Base-by-base conservation (phyloP, 2,113 vertebrate species). In the Nannospalax galili region DNA sequence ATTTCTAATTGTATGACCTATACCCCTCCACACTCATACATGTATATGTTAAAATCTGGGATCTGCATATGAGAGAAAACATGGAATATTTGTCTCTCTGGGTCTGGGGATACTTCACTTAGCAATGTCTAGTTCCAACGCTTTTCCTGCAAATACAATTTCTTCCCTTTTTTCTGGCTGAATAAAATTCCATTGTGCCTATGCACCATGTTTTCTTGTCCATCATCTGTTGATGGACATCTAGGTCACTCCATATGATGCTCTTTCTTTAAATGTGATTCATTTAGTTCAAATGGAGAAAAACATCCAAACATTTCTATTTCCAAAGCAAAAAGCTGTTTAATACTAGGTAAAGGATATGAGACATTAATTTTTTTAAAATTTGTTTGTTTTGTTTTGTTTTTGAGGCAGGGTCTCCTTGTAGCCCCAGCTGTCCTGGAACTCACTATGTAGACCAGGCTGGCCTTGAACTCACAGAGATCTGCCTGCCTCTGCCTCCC, bases 301-400 rank as follows among this genome's bases (percentile, higher is more conserved):
- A 89, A 92, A 89, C 85, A 90, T 32, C 73, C 72, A 84, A 69
- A 69, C 40, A 28, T 10, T 84, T 89, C 56, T 81, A 37, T 22
- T 91, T 93, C 28, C 74, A 86, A 84, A 92, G 35, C 56, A 85
- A 85, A 28, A 72, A 65, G 45, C 64, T 60, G n/a, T n/a, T 77
- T 81, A 42, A 62, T 30, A 15, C 35, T 72, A 60, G 93, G 67
- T 64, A 45, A n/a, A 28, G 8, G 32, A 89, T 80, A 78, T 81
- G 58, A 73, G 62, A 94, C 92, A 73, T 70, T 62, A 90, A 86
- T 92, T 79, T 89, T 91, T n/a, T n/a, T n/a, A n/a, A n/a, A n/a
- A n/a, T n/a, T n/a, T n/a, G n/a, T n/a, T n/a, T n/a, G n/a, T n/a
- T n/a, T n/a, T n/a, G n/a, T n/a, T n/a, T n/a, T n/a, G n/a, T n/a